Conservation (phyloP, 2,888 invertebrate species). For the Alitta virens region DNA sequence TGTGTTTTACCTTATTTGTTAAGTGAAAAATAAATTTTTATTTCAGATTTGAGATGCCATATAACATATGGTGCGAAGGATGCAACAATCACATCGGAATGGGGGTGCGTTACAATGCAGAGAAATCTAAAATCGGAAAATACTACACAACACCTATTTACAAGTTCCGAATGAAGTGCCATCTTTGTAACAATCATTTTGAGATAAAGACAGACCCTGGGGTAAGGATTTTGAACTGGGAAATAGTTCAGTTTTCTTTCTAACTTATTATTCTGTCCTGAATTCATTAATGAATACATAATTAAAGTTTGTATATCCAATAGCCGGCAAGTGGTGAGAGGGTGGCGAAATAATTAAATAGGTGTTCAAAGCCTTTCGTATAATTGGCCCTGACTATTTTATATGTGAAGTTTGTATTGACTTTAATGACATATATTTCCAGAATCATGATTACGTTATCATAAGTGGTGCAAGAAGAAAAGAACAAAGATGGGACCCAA, state of each 20-base stretch:
- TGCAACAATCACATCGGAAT: slow-evolving; percentile 98
- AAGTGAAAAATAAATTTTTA: neutral
- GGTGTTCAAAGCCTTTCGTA: too few relatives aligned
- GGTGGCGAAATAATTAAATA: too few relatives aligned
- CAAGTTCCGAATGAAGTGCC: slow-evolving; percentile 98
- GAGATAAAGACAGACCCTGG: slow-evolving; percentile 98
- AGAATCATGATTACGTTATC: slow-evolving; percentile 96
- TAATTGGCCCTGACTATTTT: too few relatives aligned
- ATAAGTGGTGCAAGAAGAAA: slow-evolving; percentile 92
- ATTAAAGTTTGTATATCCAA: too few relatives aligned
- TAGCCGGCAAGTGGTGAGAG: too few relatives aligned
- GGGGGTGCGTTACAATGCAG: slow-evolving; percentile 91
- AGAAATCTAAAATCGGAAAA: slow-evolving; percentile 77
- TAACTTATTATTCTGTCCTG: too few relatives aligned
- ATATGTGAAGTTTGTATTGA: too few relatives aligned
- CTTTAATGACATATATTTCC: slow-evolving; percentile 34
- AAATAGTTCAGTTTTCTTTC: too few relatives aligned
- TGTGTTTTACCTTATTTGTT: too few relatives aligned
- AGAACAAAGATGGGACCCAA: slow-evolving; percentile 97
- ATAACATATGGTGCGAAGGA: slow-evolving; percentile 99
- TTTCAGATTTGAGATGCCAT: slow-evolving; percentile 92
- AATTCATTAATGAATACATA: too few relatives aligned
- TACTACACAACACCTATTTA: slow-evolving; percentile 97
- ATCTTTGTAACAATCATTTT: slow-evolving; percentile 94
- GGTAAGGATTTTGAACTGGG: too few relatives aligned